Conservation (phyloP, 2,113 vertebrate species). For the Porphyrio hochstetteri region DNA sequence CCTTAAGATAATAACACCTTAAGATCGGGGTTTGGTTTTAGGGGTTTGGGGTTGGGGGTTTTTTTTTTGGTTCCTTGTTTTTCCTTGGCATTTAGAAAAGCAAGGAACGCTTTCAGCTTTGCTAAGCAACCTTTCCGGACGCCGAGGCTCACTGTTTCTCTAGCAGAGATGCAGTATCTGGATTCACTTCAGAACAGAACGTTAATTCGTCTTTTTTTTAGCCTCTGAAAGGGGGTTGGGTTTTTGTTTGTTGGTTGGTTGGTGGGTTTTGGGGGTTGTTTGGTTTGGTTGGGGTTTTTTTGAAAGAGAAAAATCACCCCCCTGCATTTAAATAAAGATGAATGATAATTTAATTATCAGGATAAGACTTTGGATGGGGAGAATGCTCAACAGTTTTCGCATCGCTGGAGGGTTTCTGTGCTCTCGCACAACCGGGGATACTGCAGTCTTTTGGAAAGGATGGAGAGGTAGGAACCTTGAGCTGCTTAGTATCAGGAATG, state of each 20-base stretch:
- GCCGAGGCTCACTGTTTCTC: conserved; percentile 17
- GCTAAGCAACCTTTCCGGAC: conserved; percentile 50
- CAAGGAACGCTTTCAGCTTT: conserved; percentile 54
- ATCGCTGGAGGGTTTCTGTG: conserved; percentile 29
- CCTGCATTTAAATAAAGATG: conserved; percentile 45
- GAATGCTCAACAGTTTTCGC: not conserved
- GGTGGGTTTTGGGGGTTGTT: too few species aligned
- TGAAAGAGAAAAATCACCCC: not conserved
- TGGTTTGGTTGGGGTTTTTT: not conserved
- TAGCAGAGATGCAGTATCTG: conserved; percentile 58
- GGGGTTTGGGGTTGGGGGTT: too few species aligned
- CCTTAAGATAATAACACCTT: conserved; percentile 62
- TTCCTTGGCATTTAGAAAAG: conserved; percentile 48
- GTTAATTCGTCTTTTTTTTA: not conserved
- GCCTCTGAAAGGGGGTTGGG: not conserved
- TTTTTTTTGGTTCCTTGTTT: conserved; percentile 49
- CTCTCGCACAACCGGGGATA: conserved; percentile 15
- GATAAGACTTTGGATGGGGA: conserved; percentile 18
- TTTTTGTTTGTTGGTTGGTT: not conserved
- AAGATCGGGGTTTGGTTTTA: not conserved
- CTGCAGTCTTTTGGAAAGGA: conserved; percentile 59
- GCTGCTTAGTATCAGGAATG: conserved; percentile 57
- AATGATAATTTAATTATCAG: conserved; percentile 72
- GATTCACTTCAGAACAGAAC: conserved; percentile 19
- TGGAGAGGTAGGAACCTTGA: conserved; percentile 60